Conservation (phyloP, 2,797 vertebrate genomes). For the Schizopygopsis malacanthus region DNA sequence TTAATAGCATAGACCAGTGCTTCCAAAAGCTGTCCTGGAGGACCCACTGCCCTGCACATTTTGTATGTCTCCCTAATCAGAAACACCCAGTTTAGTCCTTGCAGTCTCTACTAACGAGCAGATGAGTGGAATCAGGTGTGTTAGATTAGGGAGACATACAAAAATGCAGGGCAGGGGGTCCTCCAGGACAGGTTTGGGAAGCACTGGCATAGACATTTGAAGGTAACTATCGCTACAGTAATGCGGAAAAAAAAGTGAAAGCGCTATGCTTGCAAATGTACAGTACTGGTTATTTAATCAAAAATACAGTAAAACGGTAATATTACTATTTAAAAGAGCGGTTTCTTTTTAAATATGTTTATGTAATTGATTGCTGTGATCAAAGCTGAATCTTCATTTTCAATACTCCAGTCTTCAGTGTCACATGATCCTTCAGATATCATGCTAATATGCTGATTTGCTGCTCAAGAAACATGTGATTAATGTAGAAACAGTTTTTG, state of each 20-base stretch:
- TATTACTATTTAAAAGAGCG: neutral
- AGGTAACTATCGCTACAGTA: neutral
- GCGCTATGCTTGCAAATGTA: neutral
- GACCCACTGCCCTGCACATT: too few relatives aligned
- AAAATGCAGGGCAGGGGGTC: too few relatives aligned
- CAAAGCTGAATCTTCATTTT: neutral
- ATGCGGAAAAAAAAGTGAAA: neutral
- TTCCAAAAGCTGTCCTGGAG: too few relatives aligned
- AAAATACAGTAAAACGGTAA: neutral
- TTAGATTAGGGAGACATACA: too few relatives aligned
- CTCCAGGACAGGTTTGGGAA: too few relatives aligned
- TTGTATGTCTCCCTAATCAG: too few relatives aligned
- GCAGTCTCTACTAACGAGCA: too few relatives aligned
- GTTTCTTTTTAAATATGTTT: neutral
- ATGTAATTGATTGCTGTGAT: neutral
- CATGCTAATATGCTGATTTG: neutral
- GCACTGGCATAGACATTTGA: neutral
- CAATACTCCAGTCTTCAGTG: neutral
- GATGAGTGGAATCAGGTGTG: too few relatives aligned
- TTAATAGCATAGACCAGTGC: neutral
- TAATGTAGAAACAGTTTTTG: neutral
- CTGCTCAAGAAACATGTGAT: neutral
- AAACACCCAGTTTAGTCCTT: too few relatives aligned
- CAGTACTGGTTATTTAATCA: neutral
- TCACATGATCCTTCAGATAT: neutral